Evolutionary conservation across 1,140 invertebrate species (phyloP), one percentile per base, ranked within the genome.

Genomic region (Brevipalpus yothersi): DNA sequence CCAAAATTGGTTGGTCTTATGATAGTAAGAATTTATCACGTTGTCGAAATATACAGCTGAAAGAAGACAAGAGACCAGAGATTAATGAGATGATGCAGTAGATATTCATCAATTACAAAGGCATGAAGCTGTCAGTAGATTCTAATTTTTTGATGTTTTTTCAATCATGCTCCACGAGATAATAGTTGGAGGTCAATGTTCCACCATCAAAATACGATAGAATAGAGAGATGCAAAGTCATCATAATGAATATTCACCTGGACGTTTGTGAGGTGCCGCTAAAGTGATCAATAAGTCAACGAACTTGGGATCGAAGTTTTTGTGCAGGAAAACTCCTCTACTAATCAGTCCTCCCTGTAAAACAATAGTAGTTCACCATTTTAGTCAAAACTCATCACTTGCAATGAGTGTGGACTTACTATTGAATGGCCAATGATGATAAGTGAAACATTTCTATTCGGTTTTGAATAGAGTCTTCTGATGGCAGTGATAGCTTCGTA

Each of bases 401-500:
- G 31, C 15, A 42, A 42, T 12, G 15, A 42, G 8, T 17, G 19
- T 41, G 19, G 31, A 60, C 61, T 43, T 56, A 56, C 61, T 39
- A 63, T 53, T 45, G 62, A 63, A 55, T 63, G 62, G 12, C 59
- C 62, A 45, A 63, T 60, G 3, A 63, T 15, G 17, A 63, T 60
- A 0, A 63, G 17, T 23, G 40, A 41, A 49, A 47, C 43, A 55
- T 58, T 63, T 47, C 45, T 19, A 39, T 40, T 23, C 23, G 19
- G 17, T 54, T 53, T 43, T 19, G 51, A 31, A 49, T 63, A 63
- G 11, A 63, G 43, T 19, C 53, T 41, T 17, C 41, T 4, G 43
- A 63, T 58, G 53, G 39, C 55, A 12, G 40, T 43, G 12, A 62
- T 57, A 2, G 58, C 17, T 53, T 60, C 51, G 8, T 63, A 49